phyloP scores from a whole-genome alignment of 2,888 invertebrate species.

The Drosophila colorata region DNA sequence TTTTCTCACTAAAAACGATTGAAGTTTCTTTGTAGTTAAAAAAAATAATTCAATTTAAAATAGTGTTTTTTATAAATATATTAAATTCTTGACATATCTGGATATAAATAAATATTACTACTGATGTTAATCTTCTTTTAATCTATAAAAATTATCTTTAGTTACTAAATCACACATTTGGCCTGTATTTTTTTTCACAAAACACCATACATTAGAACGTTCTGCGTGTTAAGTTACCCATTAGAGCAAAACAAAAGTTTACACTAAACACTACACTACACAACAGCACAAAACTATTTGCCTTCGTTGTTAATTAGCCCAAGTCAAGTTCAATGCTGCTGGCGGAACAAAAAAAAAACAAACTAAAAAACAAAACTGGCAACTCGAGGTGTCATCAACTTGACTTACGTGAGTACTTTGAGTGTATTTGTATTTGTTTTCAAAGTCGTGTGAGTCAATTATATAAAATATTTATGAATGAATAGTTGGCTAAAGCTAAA shows the following conservation, averaged over 20 bases:
- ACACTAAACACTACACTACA: slow-evolving; percentile 24
- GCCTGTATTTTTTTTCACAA: not conserved
- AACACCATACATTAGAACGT: not conserved
- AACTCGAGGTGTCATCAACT: slow-evolving; percentile 62
- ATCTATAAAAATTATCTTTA: not conserved
- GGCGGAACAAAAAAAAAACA: slow-evolving; percentile 8
- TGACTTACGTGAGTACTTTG: slow-evolving; percentile 55
- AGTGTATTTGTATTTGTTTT: slow-evolving; percentile 58
- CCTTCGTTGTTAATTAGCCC: slow-evolving; percentile 55
- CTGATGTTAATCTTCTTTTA: too few species aligned
- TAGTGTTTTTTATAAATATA: too few species aligned
- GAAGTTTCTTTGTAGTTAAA: too few species aligned
- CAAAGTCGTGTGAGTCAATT: slow-evolving; percentile 72
- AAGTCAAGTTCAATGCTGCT: slow-evolving; percentile 73
- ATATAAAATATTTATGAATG: slow-evolving; percentile 77
- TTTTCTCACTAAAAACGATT: too few species aligned
- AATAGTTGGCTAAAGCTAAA: slow-evolving; percentile 40
- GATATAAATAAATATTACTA: too few species aligned
- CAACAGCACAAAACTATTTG: slow-evolving; percentile 9
- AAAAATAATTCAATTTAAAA: too few species aligned
- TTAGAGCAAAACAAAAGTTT: slow-evolving; percentile 41
- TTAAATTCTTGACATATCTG: too few species aligned
- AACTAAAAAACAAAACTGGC: slow-evolving; percentile 29
- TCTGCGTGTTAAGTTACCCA: slow-evolving; percentile 38
- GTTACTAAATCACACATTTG: not conserved